Evolutionary conservation across 2,113 vertebrate genomes (phyloP).

Genomic region (Epinephelus cyanopodus): DNA sequence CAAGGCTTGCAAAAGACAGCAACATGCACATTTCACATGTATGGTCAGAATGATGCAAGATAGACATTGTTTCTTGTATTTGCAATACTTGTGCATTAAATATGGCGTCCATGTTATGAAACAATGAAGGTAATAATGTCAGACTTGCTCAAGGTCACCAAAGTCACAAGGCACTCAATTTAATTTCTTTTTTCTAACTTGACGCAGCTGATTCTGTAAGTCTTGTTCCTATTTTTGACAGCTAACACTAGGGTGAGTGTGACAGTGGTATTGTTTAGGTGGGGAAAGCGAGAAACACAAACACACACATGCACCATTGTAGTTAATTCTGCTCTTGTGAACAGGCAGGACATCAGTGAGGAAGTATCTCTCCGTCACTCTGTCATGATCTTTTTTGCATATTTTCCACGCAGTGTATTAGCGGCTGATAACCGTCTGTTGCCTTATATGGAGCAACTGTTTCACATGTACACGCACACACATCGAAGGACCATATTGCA

Average conservation of each 20-base stretch:
- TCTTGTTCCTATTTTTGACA: no score
- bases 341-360: slow-evolving; percentile 44
- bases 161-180: background rate
- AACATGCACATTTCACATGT: background rate
- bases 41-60: background rate
- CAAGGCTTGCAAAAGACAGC: background rate
- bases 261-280: background rate
- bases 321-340: background rate
- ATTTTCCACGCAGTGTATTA: slow-evolving; percentile 68
- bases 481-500: background rate
- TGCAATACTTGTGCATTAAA: background rate
- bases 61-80: background rate
- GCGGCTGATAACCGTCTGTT: slow-evolving; percentile 45
- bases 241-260: background rate
- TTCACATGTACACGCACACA: slow-evolving; percentile 14
- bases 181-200: background rate
- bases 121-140: background rate
- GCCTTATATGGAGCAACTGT: slow-evolving; percentile 71
- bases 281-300: slow-evolving; percentile 7
- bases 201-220: background rate
- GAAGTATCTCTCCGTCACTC: slow-evolving; percentile 56
- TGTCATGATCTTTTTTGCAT: slow-evolving; percentile 67
- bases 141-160: background rate
- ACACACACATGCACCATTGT: background rate
- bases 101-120: background rate